phyloP scores from a whole-genome alignment of 1,140 invertebrate genomes.

The Anastrepha obliqua region DNA sequence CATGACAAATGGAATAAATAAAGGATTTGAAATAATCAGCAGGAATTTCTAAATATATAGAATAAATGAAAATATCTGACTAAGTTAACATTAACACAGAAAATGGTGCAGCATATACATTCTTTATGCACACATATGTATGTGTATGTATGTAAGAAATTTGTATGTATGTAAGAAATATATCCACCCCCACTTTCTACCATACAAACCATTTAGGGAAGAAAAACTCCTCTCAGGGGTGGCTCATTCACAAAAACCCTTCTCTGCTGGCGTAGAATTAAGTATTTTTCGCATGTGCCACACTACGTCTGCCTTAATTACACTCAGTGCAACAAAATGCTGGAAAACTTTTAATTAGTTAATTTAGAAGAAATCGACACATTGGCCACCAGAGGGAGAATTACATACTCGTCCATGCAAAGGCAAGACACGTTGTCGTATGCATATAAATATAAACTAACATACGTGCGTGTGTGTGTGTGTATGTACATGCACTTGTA shows the following conservation, averaged over 20 bases:
- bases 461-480: too few relatives aligned
- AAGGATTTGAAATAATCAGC: too few relatives aligned
- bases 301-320: constrained; percentile 22
- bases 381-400: constrained; percentile 9
- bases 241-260: not conserved
- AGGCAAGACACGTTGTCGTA: not conserved
- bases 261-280: not conserved
- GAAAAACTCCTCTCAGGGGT: not conserved
- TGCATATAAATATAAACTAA: not conserved
- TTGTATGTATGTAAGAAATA: not conserved
- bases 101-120: too few relatives aligned
- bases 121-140: too few relatives aligned
- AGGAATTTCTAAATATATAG: too few relatives aligned
- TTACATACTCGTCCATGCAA: not conserved
- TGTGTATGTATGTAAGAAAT: not conserved
- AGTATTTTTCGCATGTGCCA: constrained; percentile 8
- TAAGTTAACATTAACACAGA: too few relatives aligned
- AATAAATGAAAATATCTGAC: too few relatives aligned
- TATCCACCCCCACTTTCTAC: not conserved
- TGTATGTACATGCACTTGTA: not conserved
- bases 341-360: constrained; percentile 37
- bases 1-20: too few relatives aligned
- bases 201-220: not conserved
- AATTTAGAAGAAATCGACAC: constrained; percentile 39
- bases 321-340: not conserved